Conservation (phyloP, 2,113 vertebrate species). For the Epinephelus fuscoguttatus region DNA sequence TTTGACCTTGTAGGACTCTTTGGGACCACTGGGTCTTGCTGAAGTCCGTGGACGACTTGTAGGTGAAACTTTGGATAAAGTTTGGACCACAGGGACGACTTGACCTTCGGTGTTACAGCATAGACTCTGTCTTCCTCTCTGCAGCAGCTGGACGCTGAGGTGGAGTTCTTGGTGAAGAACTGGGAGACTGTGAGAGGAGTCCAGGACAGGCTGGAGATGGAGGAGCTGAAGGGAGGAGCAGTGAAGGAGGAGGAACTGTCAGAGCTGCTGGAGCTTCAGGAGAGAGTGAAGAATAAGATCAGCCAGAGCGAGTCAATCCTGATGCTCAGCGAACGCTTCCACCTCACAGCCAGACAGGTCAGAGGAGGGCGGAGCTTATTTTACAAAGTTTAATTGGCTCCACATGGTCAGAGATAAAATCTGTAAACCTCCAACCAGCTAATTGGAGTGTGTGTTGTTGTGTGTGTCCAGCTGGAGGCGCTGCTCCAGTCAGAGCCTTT, state of each 20-base stretch:
- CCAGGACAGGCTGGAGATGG: conserved; percentile 79
- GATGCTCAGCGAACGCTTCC: conserved; percentile 86
- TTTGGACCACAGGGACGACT: not conserved
- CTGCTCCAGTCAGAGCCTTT: conserved; percentile 71
- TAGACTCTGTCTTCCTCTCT: not conserved
- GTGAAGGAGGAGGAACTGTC: conserved; percentile 79
- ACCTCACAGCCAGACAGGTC: conserved; percentile 76
- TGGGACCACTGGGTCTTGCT: not conserved
- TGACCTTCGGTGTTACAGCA: not conserved
- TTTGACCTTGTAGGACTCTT: not conserved
- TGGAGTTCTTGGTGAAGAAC: conserved; percentile 85
- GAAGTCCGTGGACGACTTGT: not conserved
- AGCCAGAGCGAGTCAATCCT: conserved; percentile 86
- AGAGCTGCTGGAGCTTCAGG: conserved; percentile 86
- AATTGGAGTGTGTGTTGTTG: not conserved
- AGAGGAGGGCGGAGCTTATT: not conserved
- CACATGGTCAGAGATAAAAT: too few species aligned
- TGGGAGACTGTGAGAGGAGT: conserved; percentile 78
- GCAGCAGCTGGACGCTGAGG: conserved; percentile 89
- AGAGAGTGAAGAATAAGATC: conserved; percentile 84
- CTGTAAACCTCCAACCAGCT: too few species aligned
- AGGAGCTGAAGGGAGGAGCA: conserved; percentile 83
- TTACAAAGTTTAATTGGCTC: too few species aligned
- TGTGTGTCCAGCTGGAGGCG: conserved; percentile 80
- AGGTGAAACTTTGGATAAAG: not conserved